Evolutionary conservation across 2,888 invertebrate species (phyloP), one percentile per base, ranked within the genome.

Genomic region (Parnassius smintheus): DNA sequence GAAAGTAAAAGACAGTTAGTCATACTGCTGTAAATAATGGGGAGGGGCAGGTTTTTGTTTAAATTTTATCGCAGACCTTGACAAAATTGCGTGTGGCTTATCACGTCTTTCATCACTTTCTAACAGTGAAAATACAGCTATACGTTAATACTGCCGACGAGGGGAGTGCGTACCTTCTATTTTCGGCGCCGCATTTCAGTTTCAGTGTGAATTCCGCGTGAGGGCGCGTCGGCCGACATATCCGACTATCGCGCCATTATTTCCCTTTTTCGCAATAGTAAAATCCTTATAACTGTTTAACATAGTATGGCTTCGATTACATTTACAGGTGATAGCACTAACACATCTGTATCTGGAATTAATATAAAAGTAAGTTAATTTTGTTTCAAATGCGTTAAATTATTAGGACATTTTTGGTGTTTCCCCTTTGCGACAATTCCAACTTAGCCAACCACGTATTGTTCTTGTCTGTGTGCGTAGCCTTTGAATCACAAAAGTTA

Each of bases 161-260:
- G 85, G 88, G 83, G 83, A 80, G 80, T 73, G n/a, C n/a, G 72
- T 76, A 75, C 79, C 81, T 82, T 86, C 88, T 91, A 91, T 91
- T 91, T 91, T 87, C 77, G 86, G 88, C 80, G 72, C 76, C 77
- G 77, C 82, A 83, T 81, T 89, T 89, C 91, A 90, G 89, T 88
- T 86, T 78, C 87, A 87, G 85, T 75, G 76, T 69, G 71, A 71
- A 78, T 72, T 75, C 77, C 83, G 86, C 80, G 83, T 72, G 70
- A 56, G 75, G 81, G 80, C 84, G 84, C 76, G 83, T 75, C 78
- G 79, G 85, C 80, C 83, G 86, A 35, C 46, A 41, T n/a, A 54
- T 13, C 82, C 13, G n/a, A 35, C 52, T 54, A 56, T 46, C 53
- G 57, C 62, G 52, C 50, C 54, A 48, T 49, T 49, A 45, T 25